phyloP scores from a whole-genome alignment of 2,888 invertebrate species.

The Cyclophora punctaria region DNA sequence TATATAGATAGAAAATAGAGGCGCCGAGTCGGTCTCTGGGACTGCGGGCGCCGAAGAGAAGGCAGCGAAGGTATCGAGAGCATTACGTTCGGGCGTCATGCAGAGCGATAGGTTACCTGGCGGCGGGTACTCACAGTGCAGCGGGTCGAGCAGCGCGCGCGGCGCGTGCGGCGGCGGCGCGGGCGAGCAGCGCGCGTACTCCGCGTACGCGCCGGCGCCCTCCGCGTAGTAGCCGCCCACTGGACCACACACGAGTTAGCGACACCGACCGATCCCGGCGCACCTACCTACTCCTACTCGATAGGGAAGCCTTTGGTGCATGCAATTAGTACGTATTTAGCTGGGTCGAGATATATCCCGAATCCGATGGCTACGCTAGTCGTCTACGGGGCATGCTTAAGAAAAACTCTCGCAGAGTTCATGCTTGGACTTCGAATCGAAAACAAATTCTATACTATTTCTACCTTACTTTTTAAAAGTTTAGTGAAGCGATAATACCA shows the following conservation, averaged over 20 bases:
- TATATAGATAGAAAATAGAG: constrained; percentile 9
- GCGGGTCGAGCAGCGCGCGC: constrained; percentile 27
- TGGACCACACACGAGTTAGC: constrained; percentile 62
- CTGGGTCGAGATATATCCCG: constrained; percentile 28
- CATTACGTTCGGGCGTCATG: constrained; percentile 20
- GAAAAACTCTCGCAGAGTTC: constrained; percentile 37
- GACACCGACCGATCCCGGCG: constrained; percentile 15
- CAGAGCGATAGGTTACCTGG: constrained; percentile 13
- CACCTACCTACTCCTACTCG: constrained; percentile 46
- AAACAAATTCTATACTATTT: constrained; percentile 43
- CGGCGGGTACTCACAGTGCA: constrained; percentile 13
- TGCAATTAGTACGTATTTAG: constrained; percentile 55
- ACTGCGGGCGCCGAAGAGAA: constrained; percentile 17
- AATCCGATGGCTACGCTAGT: constrained; percentile 32
- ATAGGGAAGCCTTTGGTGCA: constrained; percentile 44
- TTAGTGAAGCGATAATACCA: constrained; percentile 50
- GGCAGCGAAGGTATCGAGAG: constrained; percentile 20
- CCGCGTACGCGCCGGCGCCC: constrained; percentile 50
- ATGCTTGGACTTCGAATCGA: constrained; percentile 53
- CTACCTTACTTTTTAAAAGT: constrained; percentile 46
- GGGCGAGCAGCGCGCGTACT: constrained; percentile 55
- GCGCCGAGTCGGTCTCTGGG: constrained; percentile 13
- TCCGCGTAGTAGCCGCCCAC: constrained; percentile 72
- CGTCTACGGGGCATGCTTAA: constrained; percentile 63
- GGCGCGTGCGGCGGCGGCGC: constrained; percentile 38